Conservation (phyloP, 2,113 vertebrate genomes). For the Chloropsis hardwickii region DNA sequence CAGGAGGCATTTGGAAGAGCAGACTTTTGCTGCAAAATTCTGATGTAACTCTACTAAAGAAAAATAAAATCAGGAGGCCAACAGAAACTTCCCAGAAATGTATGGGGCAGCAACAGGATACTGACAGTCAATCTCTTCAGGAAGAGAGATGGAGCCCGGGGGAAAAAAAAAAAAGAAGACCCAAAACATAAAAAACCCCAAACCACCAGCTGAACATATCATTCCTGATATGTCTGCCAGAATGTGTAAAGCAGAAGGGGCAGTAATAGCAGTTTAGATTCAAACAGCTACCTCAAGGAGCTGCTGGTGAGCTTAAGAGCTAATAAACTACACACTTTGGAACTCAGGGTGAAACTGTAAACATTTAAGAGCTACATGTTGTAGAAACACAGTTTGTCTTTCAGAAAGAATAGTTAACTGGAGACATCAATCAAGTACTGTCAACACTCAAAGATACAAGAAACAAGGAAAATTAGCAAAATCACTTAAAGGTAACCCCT, state of each 20-base stretch:
- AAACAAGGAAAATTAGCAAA: background rate
- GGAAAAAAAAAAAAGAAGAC: no score
- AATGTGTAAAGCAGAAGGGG: background rate
- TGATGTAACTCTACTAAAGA: background rate
- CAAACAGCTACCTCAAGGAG: background rate
- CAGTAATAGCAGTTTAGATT: background rate
- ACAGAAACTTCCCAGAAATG: background rate
- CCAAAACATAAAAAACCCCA: background rate
- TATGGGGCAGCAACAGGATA: background rate
- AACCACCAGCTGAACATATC: background rate
- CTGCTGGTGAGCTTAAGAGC: background rate
- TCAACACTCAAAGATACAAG: background rate
- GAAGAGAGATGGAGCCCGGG: background rate
- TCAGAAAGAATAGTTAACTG: background rate
- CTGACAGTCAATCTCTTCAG: background rate
- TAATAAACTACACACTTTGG: background rate
- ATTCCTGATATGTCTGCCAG: background rate
- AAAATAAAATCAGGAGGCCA: background rate
- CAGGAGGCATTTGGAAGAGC: background rate
- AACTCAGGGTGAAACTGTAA: background rate
- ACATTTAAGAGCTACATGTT: background rate
- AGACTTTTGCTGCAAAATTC: background rate
- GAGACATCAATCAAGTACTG: background rate
- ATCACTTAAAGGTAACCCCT: background rate
- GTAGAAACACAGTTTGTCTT: background rate